Conservation (phyloP, 1,140 invertebrate genomes). For the Lycorma delicatula region DNA sequence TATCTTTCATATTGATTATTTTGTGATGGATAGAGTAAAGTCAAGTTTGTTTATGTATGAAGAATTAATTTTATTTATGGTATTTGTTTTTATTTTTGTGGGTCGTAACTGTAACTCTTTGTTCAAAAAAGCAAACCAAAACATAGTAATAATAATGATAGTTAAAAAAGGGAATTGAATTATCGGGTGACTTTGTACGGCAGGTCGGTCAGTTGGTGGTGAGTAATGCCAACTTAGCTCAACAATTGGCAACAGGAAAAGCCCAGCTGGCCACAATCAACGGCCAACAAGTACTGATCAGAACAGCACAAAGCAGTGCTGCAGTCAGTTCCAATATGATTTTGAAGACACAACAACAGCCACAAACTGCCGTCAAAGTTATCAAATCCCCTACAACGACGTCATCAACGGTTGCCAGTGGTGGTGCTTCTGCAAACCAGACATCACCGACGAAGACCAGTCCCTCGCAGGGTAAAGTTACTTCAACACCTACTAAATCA, state of each 20-base stretch:
- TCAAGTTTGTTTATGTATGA: too few relatives aligned
- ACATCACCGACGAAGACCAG: neutral
- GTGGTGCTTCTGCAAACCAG: neutral
- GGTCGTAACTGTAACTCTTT: too few relatives aligned
- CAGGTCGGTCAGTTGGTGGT: slow-evolving; percentile 57
- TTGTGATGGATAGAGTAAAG: too few relatives aligned
- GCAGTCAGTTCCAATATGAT: neutral
- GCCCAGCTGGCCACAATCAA: slow-evolving; percentile 65
- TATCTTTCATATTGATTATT: too few relatives aligned
- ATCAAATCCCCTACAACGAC: neutral
- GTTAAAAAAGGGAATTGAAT: too few relatives aligned
- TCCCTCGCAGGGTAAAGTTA: neutral
- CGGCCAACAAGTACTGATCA: slow-evolving; percentile 71
- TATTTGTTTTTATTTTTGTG: too few relatives aligned
- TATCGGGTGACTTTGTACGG: too few relatives aligned
- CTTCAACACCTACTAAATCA: too few relatives aligned
- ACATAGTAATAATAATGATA: too few relatives aligned
- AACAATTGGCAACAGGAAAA: slow-evolving; percentile 67
- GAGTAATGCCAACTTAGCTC: slow-evolving; percentile 60
- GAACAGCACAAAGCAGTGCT: slow-evolving; percentile 40
- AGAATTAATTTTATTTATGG: too few relatives aligned
- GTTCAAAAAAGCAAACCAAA: too few relatives aligned
- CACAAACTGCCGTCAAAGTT: neutral
- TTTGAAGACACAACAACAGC: neutral
- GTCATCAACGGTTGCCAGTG: neutral